A percentile compares a stretch with the other conserved stretches of the same genome.
These are phyloP conservation scores for Hapalemur alaotrensis DNA, from an alignment of 2,797 vertebrate species.

Conservation along the genomic window DNA sequence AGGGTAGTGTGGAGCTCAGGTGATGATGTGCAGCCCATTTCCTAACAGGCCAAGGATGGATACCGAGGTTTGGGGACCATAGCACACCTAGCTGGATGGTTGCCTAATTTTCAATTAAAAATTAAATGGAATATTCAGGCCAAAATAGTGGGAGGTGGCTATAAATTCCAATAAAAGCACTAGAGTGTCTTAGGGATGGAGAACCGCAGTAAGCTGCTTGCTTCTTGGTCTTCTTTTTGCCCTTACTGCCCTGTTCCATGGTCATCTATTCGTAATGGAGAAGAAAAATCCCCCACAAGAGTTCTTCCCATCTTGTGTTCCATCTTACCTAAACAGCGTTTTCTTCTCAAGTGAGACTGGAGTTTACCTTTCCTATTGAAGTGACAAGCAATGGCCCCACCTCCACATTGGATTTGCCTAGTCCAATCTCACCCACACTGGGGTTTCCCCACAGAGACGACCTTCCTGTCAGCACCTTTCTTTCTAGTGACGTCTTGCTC, in stretches of 20 bases:
- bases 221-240: neutral
- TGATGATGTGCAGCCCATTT: too few relatives aligned
- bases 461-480: neutral
- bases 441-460: neutral
- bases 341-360: neutral
- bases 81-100: neutral
- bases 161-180: neutral
- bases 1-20: too few relatives aligned
- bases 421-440: neutral
- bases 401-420: neutral
- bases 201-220: neutral
- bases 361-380: neutral
- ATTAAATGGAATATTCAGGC: conserved; percentile 14
- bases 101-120: conserved; percentile 20
- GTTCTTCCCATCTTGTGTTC: neutral
- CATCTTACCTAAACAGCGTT: neutral
- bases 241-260: neutral
- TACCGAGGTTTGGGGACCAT: too few relatives aligned
- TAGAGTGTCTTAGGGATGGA: neutral
- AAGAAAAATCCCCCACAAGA: neutral
- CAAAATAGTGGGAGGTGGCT: neutral
- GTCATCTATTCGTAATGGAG: neutral
- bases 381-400: neutral
- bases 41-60: too few relatives aligned
- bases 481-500: neutral